Percentiles rank a stretch among this genome's conserved stretches.
Evolutionary conservation across 1,140 invertebrate species (phyloP).

Genomic region (Eulimnadia texana): DNA sequence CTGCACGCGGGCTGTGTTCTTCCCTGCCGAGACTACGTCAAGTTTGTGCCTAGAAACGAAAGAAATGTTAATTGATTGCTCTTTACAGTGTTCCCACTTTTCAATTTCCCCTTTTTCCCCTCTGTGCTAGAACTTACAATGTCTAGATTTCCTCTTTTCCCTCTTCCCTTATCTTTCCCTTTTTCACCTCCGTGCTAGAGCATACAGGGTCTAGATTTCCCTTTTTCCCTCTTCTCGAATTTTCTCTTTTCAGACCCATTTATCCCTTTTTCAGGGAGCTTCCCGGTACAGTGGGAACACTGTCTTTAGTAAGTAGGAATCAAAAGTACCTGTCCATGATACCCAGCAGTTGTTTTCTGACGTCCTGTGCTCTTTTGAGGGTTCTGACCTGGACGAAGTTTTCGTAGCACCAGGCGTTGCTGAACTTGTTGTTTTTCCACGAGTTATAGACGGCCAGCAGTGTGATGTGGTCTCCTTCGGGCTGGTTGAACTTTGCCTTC

Average conservation of each 20-base stretch:
- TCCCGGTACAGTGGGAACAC: too few relatives aligned
- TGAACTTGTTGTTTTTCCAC: constrained; percentile 99
- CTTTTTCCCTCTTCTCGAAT: too few relatives aligned
- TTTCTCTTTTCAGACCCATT: too few relatives aligned
- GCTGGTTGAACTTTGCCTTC: constrained; percentile 97
- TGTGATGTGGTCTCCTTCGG: constrained; percentile 96
- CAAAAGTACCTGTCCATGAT: constrained; percentile 78
- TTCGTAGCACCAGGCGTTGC: constrained; percentile 98
- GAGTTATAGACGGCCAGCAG: constrained; percentile 97
- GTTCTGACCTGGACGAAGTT: constrained; percentile 98
- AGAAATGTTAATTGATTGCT: not conserved
- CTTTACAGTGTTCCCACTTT: not conserved
- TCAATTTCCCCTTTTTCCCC: too few relatives aligned
- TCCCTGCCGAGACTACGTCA: constrained; percentile 90
- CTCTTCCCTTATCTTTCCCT: too few relatives aligned
- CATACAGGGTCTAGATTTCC: too few relatives aligned
- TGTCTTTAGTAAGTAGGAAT: constrained; percentile 2
- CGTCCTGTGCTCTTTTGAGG: constrained; percentile 93
- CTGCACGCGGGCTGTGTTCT: constrained; percentile 88
- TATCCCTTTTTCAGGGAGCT: too few relatives aligned
- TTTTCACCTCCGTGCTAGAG: too few relatives aligned
- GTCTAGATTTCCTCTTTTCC: too few relatives aligned
- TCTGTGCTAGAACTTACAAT: too few relatives aligned
- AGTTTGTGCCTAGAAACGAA: constrained; percentile 65
- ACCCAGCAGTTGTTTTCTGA: constrained; percentile 90